Evolutionary conservation across 2,797 vertebrate genomes (phyloP), one percentile per base, ranked within the genome.

Genomic region (Rhabdophis nuchalis): DNA sequence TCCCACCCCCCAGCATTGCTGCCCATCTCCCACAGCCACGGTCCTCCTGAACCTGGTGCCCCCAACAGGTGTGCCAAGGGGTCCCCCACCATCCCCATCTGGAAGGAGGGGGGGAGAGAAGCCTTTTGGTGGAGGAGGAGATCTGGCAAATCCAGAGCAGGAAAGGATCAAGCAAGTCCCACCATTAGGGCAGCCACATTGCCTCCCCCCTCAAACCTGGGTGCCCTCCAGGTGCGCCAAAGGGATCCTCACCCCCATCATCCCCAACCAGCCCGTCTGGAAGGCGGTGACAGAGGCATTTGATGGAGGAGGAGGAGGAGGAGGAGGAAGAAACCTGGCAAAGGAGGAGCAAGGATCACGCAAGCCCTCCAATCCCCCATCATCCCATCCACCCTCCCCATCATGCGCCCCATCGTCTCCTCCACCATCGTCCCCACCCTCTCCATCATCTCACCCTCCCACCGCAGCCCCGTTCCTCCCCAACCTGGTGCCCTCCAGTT

Each of bases 321-420:
- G n/a, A 68, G n/a, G n/a, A 58, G 60, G 27, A 61, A 1, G 58
- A 60, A 25, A 32, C 5, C 64, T 16, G 64, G 68, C 68, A 32
- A 68, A 32, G 1, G 1, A n/a, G 16, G n/a, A 68, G n/a, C 64
- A 20, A 64, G 64, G 16, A 72, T 18, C 64, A 7, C 2, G 4
- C 64, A 36, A 32, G 64, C 18, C 18, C 14, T 14, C 54, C 54
- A 20, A 20, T 16, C 16, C n/a, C 53, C 46, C 9, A 10, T 50
- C 7, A 25, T 11, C 46, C 18, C 54, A n/a, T 16, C 54, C 54
- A 20, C 50, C 0, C 27, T 16, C n/a, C 46, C 36, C 9, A 7
- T 50, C 7, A 25, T 11, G 1, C 3, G 5, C 5, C 0, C 0
- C 3, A 56, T 7, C 23, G n/a, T n/a, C n/a, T n/a, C n/a, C n/a